phyloP scores from a whole-genome alignment of 2,113 vertebrate species.

The Chlamydotis undulata region DNA sequence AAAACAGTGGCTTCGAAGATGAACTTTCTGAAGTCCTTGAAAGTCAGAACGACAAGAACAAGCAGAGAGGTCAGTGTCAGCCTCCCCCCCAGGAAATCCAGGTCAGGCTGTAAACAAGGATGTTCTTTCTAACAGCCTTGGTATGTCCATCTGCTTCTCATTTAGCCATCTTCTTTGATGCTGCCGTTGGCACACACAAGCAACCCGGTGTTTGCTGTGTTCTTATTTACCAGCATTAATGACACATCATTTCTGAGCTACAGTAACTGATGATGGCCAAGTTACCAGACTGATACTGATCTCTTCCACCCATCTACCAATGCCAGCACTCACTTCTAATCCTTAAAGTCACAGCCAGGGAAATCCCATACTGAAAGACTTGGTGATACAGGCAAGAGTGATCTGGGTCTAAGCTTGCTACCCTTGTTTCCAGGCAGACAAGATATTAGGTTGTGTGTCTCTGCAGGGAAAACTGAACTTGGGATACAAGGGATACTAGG shows the following conservation, averaged over 20 bases:
- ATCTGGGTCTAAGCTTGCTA: background rate
- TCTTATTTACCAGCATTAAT: background rate
- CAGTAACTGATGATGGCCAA: background rate
- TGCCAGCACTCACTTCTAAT: background rate
- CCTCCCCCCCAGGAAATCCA: background rate
- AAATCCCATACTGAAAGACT: background rate
- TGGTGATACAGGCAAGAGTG: background rate
- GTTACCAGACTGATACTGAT: background rate
- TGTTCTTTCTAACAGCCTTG: conserved; percentile 17
- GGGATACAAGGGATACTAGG: too few species aligned
- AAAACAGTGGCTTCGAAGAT: conserved; percentile 64
- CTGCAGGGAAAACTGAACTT: background rate
- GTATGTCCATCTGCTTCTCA: conserved; percentile 19
- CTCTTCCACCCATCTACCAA: background rate
- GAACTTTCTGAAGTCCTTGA: conserved; percentile 72
- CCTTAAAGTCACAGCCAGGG: background rate
- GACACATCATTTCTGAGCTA: background rate
- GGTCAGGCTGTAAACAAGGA: background rate
- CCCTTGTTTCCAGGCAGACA: background rate
- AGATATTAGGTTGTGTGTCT: background rate
- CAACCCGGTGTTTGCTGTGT: background rate
- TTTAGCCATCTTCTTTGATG: background rate
- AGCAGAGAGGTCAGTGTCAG: conserved; percentile 70
- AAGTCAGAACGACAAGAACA: conserved; percentile 52
- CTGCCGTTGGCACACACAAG: background rate